phyloP scores from a whole-genome alignment of 2,113 vertebrate species.

The Ochotona curzoniae region DNA sequence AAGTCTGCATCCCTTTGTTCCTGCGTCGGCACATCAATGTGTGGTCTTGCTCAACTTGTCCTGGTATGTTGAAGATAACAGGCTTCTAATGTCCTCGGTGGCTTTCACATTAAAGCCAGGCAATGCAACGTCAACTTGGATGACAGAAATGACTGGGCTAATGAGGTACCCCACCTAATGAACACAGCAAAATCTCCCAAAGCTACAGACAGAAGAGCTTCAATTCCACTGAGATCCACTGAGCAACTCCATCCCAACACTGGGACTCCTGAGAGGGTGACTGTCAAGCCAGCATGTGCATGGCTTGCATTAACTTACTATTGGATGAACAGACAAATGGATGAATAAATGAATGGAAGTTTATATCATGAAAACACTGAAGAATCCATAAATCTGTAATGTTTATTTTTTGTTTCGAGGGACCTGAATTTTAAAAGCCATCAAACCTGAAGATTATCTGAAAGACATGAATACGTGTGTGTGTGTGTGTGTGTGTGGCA shows the following conservation, averaged over 20 bases:
- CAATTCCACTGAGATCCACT: neutral
- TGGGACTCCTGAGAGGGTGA: neutral
- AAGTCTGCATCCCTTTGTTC: constrained; percentile 45
- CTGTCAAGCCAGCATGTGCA: neutral
- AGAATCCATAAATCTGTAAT: constrained; percentile 26
- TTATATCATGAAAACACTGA: neutral
- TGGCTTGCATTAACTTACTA: neutral
- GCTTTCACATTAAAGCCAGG: neutral
- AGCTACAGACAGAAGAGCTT: neutral
- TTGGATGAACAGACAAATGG: neutral
- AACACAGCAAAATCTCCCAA: neutral
- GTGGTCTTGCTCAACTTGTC: neutral
- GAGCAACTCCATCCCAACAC: neutral
- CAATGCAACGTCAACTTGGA: neutral
- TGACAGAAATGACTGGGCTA: neutral
- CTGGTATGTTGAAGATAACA: neutral
- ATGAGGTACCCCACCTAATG: neutral
- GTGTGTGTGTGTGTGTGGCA: neutral
- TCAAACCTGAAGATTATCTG: constrained; percentile 6
- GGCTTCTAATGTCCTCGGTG: neutral
- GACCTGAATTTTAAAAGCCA: constrained; percentile 38
- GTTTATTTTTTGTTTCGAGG: neutral
- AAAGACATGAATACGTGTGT: neutral
- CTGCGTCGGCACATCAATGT: neutral
- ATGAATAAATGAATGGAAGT: neutral